phyloP scores from a whole-genome alignment of 2,888 invertebrate species.

The Campoplex nolae region DNA sequence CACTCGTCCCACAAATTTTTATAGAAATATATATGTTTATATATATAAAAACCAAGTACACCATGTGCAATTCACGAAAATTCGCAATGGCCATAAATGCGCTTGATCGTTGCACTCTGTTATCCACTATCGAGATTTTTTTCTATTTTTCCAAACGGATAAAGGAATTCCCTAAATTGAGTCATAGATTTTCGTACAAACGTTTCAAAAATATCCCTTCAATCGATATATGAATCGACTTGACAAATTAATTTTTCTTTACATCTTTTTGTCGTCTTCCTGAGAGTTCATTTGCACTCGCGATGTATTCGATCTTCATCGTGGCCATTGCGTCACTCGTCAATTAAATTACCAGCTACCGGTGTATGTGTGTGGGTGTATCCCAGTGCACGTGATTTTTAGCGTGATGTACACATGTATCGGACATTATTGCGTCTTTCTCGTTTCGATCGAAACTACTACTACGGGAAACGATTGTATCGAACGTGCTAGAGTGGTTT shows the following conservation, averaged over 20 bases:
- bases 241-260: not conserved
- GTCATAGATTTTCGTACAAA: not conserved
- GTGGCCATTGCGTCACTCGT: slow-evolving; percentile 58
- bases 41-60: slow-evolving; percentile 71
- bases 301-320: slow-evolving; percentile 27
- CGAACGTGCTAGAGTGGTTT: not conserved
- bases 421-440: not conserved
- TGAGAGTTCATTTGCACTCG: slow-evolving; percentile 46
- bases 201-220: slow-evolving; percentile 5
- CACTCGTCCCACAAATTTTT: slow-evolving; percentile 36
- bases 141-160: not conserved
- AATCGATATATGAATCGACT: not conserved
- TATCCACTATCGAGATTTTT: not conserved
- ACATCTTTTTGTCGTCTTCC: slow-evolving; percentile 5
- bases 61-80: slow-evolving; percentile 62
- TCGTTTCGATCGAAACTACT: not conserved
- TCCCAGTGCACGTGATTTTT: slow-evolving; percentile 56
- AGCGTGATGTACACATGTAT: not conserved
- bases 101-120: slow-evolving; percentile 7
- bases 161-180: not conserved
- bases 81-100: slow-evolving; percentile 73
- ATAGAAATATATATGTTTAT: not conserved
- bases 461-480: not conserved
- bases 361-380: not conserved
- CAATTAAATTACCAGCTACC: slow-evolving; percentile 21